A percentile compares a stretch with the other conserved stretches of the same genome.
phyloP scores from a whole-genome alignment of 64 coral and sea anemone genomes.

The Stylophora pistillata region DNA sequence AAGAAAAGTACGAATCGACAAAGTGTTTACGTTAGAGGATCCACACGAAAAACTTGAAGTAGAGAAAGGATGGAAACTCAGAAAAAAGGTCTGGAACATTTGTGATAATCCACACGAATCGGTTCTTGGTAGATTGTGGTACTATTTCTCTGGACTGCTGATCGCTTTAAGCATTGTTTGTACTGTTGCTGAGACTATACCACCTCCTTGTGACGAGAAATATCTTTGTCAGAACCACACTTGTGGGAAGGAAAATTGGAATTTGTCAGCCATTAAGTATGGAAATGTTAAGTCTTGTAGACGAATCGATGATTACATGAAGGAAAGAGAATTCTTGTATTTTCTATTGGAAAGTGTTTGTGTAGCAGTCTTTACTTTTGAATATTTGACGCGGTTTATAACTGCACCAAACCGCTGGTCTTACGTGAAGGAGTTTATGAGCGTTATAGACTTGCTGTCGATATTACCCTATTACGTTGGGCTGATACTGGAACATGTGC shows the following conservation, averaged over 20 bases:
- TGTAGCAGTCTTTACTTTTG: conserved; percentile 73
- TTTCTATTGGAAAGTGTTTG: conserved; percentile 76
- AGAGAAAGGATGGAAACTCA: conserved; percentile 13
- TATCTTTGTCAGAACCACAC: conserved; percentile 69
- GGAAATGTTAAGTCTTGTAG: conserved; percentile 30
- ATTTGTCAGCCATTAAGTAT: neutral
- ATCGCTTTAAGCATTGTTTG: conserved; percentile 90
- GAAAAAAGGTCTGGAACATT: conserved; percentile 72
- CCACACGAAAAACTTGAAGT: conserved; percentile 2
- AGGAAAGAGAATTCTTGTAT: conserved; percentile 30
- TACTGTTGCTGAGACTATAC: conserved; percentile 80
- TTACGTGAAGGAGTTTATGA: conserved; percentile 85
- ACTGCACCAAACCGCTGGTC: conserved; percentile 67
- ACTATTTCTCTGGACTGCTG: conserved; percentile 83
- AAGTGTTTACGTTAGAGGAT: conserved; percentile 82
- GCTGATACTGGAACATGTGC: conserved; percentile 40
- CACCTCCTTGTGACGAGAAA: conserved; percentile 68
- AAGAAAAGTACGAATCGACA: conserved; percentile 66
- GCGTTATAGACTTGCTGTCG: conserved; percentile 75
- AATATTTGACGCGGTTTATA: conserved; percentile 65
- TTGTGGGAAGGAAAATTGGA: conserved; percentile 32
- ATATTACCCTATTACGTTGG: conserved; percentile 82
- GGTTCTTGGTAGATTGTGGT: conserved; percentile 49
- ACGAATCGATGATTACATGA: conserved; percentile 43
- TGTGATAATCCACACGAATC: conserved; percentile 81